Evolutionary conservation across 2,113 vertebrate species (phyloP), one percentile per base, ranked within the genome.

Genomic region (Tachycineta bicolor): DNA sequence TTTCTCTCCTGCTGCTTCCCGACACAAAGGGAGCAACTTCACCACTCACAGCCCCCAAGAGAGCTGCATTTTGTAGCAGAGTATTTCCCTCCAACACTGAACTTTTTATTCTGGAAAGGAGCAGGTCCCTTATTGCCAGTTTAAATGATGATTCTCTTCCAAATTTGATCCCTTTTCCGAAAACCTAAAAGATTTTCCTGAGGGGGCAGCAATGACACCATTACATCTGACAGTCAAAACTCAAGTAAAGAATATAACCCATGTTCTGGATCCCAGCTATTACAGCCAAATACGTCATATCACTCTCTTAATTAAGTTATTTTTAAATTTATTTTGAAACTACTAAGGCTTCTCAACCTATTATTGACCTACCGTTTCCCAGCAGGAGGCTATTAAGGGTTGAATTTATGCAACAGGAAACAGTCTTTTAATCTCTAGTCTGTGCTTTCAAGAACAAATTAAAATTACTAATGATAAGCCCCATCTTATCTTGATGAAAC

Each of bases 391-490:
- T 88, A 14, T 86, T 92, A 83, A 41, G 20, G 29, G 9, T 69
- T 11, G 4, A 33, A 34, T 67, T 83, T 80, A 46, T 67, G 80
- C 64, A 83, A 78, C 21, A 28, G 68, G 67, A 89, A 85, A 41
- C 31, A 92, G 73, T 92, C n/a, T 74, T 73, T 80, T 53, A 60
- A 80, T 90, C 20, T 60, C 18, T 85, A 56, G 22, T 44, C 25
- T 69, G n/a, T 80, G 31, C 14, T 88, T 86, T 80, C 50, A 92
- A 56, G 63, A 80, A 69, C 22, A 86, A 92, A 69, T 53, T 56
- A 41, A 77, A 92, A 90, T 86, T 69, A 60, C n/a, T n/a, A 41
- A 34, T 31, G 62, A 65, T 71, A 83, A 76, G 4, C 3, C 31
- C 26, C 62, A 55, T 73, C 4, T 71, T 88, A 67, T 10, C 49